A percentile compares a stretch with the other conserved stretches of the same genome.
Evolutionary conservation across 2,888 invertebrate species (phyloP).

Genomic region (Dioctria linearis): DNA sequence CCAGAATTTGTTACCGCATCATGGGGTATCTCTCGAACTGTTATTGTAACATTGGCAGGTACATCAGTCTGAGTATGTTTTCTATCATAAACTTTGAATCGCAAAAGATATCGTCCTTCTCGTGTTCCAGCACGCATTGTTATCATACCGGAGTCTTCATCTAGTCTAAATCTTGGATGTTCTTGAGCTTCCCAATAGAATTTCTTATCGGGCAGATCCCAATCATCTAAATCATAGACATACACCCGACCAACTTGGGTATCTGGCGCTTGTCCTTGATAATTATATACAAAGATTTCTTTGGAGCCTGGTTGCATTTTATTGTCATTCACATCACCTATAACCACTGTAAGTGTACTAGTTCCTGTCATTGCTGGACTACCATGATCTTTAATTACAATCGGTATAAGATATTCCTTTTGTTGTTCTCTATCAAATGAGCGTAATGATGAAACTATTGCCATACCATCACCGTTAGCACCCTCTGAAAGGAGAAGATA

Average conservation of each 20-base stretch:
- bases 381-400: conserved; percentile 97
- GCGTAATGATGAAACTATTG: conserved; percentile 93
- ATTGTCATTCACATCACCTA: conserved; percentile 98
- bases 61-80: conserved; percentile 96
- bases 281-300: conserved; percentile 97
- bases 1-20: conserved; percentile 97
- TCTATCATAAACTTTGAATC: conserved; percentile 91
- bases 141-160: conserved; percentile 95
- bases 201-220: conserved; percentile 98
- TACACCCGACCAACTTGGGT: conserved; percentile 96
- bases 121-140: conserved; percentile 94
- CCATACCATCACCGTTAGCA: conserved; percentile 98
- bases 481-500: conserved; percentile 77
- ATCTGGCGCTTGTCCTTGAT: conserved; percentile 90
- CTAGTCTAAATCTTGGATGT: conserved; percentile 89
- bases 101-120: conserved; percentile 87
- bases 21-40: conserved; percentile 94
- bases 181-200: conserved; percentile 94
- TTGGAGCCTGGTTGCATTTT: conserved; percentile 98
- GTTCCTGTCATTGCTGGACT: conserved; percentile 97
- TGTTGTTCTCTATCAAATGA: conserved; percentile 96
- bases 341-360: conserved; percentile 94
- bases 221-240: conserved; percentile 97
- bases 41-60: conserved; percentile 96
- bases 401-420: conserved; percentile 96